phyloP scores from a whole-genome alignment of 2,888 invertebrate genomes.

The Dione vanillae region DNA sequence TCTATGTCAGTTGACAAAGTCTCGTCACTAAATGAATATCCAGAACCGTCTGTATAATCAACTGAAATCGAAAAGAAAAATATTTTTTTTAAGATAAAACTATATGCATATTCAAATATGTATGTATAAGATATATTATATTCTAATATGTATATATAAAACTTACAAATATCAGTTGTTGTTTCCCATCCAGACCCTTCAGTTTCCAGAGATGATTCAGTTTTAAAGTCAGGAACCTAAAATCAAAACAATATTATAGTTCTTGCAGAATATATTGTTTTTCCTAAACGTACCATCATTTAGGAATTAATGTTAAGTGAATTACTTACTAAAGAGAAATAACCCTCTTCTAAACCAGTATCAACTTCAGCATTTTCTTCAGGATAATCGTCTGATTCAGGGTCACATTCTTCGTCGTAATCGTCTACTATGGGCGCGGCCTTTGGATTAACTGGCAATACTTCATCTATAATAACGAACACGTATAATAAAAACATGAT shows the following conservation, averaged over 20 bases:
- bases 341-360: background rate
- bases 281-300: constrained; percentile 45
- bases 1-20: constrained; percentile 23
- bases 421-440: constrained; percentile 69
- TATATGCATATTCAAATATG: no score
- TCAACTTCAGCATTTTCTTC: constrained; percentile 60
- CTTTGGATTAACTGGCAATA: constrained; percentile 84
- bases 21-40: constrained; percentile 14
- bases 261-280: background rate
- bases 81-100: no score
- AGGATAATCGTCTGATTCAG: constrained; percentile 67
- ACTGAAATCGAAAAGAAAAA: background rate
- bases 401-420: constrained; percentile 80
- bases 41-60: constrained; percentile 9
- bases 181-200: constrained; percentile 5
- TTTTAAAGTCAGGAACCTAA: constrained; percentile 33
- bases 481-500: background rate
- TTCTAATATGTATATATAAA: background rate
- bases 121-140: no score
- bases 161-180: constrained; percentile 6
- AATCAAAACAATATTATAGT: no score
- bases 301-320: background rate
- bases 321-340: constrained; percentile 16
- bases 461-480: constrained; percentile 79
- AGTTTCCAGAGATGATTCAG: constrained; percentile 10